Evolutionary conservation across 2,888 invertebrate genomes (phyloP).

Genomic region (Diarsia brunnea): DNA sequence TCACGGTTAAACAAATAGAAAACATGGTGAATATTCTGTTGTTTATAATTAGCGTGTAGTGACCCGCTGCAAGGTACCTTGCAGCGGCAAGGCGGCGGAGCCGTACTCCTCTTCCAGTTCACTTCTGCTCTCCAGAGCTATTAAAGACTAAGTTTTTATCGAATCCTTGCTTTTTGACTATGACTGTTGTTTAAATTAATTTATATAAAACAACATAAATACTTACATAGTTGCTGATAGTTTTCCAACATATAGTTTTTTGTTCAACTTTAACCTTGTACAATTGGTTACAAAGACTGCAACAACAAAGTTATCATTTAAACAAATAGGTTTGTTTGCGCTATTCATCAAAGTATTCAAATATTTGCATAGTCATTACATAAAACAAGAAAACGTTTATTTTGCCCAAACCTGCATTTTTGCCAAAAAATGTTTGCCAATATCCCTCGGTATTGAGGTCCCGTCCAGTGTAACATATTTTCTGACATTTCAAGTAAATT

Average conservation of each 20-base stretch:
- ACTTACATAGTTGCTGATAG: not conserved
- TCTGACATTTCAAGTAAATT: conserved; percentile 37
- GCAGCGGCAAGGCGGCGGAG: too few relatives aligned
- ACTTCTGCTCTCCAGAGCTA: not conserved
- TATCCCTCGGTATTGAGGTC: conserved; percentile 29
- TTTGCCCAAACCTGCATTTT: conserved; percentile 29
- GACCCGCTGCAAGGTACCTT: not conserved
- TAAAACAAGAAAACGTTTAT: conserved; percentile 39
- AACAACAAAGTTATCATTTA: conserved; percentile 40
- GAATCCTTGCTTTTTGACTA: too few relatives aligned
- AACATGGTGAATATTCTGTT: not conserved
- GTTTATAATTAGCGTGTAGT: not conserved
- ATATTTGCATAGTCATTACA: conserved; percentile 36
- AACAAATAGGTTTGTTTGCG: conserved; percentile 37
- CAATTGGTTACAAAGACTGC: conserved; percentile 36
- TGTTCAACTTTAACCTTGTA: conserved; percentile 28
- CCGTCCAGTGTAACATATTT: conserved; percentile 33
- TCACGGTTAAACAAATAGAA: too few relatives aligned
- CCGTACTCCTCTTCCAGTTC: not conserved
- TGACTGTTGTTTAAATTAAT: too few relatives aligned
- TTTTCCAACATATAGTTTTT: conserved; percentile 3
- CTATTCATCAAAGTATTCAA: conserved; percentile 28
- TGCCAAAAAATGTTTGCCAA: conserved; percentile 20
- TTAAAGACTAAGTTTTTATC: not conserved
- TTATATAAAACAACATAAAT: too few relatives aligned